Base-by-base conservation (phyloP, 2,113 vertebrate species). In the Noctilio leporinus region DNA sequence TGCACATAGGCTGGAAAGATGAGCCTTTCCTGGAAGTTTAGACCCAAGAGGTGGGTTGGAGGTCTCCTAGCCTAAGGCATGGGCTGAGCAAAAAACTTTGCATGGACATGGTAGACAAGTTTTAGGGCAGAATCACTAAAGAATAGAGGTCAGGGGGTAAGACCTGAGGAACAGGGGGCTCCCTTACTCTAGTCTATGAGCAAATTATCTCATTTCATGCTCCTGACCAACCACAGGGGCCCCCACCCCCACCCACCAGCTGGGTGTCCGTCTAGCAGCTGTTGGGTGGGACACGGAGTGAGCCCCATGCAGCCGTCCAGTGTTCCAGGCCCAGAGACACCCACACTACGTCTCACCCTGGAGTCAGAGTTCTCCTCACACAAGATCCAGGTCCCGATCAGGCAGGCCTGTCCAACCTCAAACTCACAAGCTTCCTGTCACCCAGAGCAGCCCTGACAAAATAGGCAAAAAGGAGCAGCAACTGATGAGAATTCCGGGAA, bases 331-430 rank as follows among this genome's bases (percentile, higher is more conserved):
- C 43, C 45, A 78, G 59, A 78, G 55, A 89, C 20, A 72, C 22
- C 6, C 35, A 53, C 20, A 28, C 45, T 33, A n/a, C 26, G 35
- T 30, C 26, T 53, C 4, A 3, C 75, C 38, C 7, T 7, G 17
- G 45, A 35, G 17, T 22, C 3, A 1, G 57, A 62, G 35, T 43
- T 20, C 7, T 0, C 0, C 1, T 2, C 22, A 7, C 1, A 4
- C 40, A 28, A 38, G 20, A 10, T 8, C 33, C 20, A 12, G 20
- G 20, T 5, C 6, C 1, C 7, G 45, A 47, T 7, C 55, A 62
- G 47, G 12, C 1, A 16, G 59, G 19, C 43, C 2, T 49, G 16
- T 17, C 38, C 4, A 17, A 59, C 8, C 83, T 47, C 69, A 59
- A 11, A 64, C 38, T 64, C 69, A 47, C 24, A 1, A n/a, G 24